Evolutionary conservation across 2,113 vertebrate species (phyloP), one percentile per base, ranked within the genome.

Genomic region (Pangasianodon gigas): DNA sequence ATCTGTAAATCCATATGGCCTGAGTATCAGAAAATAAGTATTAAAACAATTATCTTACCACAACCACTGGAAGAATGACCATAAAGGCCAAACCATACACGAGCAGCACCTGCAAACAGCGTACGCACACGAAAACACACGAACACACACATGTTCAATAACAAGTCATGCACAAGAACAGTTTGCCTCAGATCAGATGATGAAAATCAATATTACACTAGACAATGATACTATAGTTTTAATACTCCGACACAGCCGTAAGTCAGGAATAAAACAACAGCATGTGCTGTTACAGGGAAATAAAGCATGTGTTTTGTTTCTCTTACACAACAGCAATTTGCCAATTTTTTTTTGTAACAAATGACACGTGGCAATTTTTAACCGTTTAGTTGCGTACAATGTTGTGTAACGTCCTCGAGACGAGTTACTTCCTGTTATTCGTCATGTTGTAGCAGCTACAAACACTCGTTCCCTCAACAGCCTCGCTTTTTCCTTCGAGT

Each of bases 31-130:
- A 83, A 41, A 58, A 41, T 37, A 51, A 3, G 10, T 83, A 8
- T 16, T 58, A 62, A 69, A 44, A 60, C 7, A 75, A 79, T 44
- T 44, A 11, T 91, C 97, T 96, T 95, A 99, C 98, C 96, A 99
- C 98, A 87, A 99, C 98, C 88, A 99, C 97, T 56, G 98, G 98
- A 92, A 99, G 98, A 93, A 99, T 98, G 93, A 99, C 98, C 98
- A 99, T 99, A 87, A 99, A 99, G n/a, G 98, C 98, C 89, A 99
- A 95, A 77, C 97, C 98, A 13, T 99, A 99, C 0, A 99, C 98
- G 92, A 99, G 94, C 93, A 99, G 96, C 92, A 99, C 98, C 98
- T 99, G 91, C 4, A 82, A 90, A 85, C 88, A 83, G 26, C 7
- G n/a, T 6, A 91, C 85, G 88, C 84, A 85, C 48, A 60, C 16